Conservation (phyloP, 1,140 invertebrate genomes). For the Cyclina sinensis region DNA sequence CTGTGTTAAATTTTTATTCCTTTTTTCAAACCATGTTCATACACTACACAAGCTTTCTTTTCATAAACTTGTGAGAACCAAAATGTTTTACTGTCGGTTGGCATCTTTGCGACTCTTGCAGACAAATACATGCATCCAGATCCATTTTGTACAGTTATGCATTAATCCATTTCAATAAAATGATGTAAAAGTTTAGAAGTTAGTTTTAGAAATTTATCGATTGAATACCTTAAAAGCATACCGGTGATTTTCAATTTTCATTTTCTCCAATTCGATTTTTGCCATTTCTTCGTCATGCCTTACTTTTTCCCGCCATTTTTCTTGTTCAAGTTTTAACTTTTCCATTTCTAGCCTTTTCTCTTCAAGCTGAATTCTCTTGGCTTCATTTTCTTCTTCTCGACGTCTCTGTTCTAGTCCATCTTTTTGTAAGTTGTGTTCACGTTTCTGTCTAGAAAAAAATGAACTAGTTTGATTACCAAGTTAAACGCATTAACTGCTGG, state of each 20-base stretch:
- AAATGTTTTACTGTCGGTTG: too few species aligned
- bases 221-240: background rate
- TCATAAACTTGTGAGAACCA: too few species aligned
- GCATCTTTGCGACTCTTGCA: too few species aligned
- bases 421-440: slow-evolving; percentile 15
- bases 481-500: too few species aligned
- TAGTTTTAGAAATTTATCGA: too few species aligned
- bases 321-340: background rate
- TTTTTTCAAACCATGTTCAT: too few species aligned
- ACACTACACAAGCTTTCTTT: too few species aligned
- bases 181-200: background rate
- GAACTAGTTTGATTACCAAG: too few species aligned
- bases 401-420: background rate
- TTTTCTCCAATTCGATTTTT: slow-evolving; percentile 12
- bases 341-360: background rate
- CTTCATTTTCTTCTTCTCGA: background rate
- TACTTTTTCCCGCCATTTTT: background rate
- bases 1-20: too few species aligned
- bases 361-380: background rate
- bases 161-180: too few species aligned
- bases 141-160: too few species aligned
- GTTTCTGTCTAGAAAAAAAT: slow-evolving; percentile 12
- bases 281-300: background rate
- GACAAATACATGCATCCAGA: too few species aligned
- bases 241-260: slow-evolving; percentile 4